phyloP scores from a whole-genome alignment of 2,888 invertebrate species.

The Ischnus inquisitorius region DNA sequence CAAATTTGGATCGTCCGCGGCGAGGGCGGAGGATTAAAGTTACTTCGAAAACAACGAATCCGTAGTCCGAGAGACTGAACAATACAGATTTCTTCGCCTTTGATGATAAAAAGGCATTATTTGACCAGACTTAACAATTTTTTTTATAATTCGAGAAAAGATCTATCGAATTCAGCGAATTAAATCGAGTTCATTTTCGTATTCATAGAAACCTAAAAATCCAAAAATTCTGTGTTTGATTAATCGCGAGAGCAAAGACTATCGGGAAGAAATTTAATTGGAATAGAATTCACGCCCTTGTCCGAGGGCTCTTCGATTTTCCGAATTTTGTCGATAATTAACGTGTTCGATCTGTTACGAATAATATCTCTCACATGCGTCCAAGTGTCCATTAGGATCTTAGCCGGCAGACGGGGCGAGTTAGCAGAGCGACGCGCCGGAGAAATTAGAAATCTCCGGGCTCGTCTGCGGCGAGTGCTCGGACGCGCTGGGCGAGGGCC shows the following conservation, averaged over 20 bases:
- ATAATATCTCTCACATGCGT: conserved; percentile 27
- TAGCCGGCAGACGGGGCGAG: background rate
- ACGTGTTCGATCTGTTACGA: conserved; percentile 11
- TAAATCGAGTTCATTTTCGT: no score
- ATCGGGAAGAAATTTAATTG: background rate
- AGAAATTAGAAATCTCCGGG: conserved; percentile 47
- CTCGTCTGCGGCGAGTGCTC: conserved; percentile 41
- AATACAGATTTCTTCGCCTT: no score
- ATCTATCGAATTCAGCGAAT: no score
- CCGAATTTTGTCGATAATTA: no score
- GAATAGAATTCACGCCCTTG: background rate
- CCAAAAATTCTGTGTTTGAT: no score
- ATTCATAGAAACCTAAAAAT: no score
- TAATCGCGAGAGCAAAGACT: no score
- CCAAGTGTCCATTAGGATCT: conserved; percentile 53
- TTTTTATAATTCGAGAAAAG: background rate
- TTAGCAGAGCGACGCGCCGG: conserved; percentile 25
- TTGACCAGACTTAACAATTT: background rate
- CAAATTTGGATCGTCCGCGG: no score
- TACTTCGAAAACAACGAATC: no score
- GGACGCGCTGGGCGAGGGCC: conserved; percentile 25
- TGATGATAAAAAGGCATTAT: no score
- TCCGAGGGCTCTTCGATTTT: conserved; percentile 13
- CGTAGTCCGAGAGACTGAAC: no score
- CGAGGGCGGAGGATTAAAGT: no score